These are phyloP conservation scores for Drosophila persimilis DNA, from an alignment of 1,140 invertebrate species.

Conservation along the genomic window DNA sequence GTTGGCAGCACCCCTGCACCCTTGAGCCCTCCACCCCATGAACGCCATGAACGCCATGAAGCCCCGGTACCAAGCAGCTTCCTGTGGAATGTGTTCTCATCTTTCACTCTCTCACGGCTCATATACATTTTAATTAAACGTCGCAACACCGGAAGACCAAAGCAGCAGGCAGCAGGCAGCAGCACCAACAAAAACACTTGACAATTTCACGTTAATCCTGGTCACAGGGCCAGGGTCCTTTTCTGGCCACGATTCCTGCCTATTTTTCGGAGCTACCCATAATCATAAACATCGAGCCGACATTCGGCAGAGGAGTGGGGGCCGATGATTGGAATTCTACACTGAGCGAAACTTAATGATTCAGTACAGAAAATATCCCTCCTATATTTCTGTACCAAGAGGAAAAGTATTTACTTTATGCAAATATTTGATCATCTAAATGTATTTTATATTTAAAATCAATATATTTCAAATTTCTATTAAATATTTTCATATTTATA, in stretches of 20 bases:
- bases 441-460: too few relatives aligned
- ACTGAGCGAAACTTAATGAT: conserved; percentile 3
- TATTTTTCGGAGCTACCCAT: conserved; percentile 54
- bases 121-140: conserved; percentile 80
- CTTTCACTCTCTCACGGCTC: conserved; percentile 54
- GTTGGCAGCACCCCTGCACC: neutral
- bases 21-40: neutral
- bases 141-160: conserved; percentile 44
- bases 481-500: too few relatives aligned
- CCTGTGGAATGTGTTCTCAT: conserved; percentile 24
- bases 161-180: conserved; percentile 8
- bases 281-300: conserved; percentile 72
- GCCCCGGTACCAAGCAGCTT: neutral
- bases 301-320: neutral
- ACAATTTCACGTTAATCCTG: conserved; percentile 78
- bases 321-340: conserved; percentile 4
- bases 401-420: too few relatives aligned
- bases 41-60: too few relatives aligned
- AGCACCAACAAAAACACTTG: conserved; percentile 55
- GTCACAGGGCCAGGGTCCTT: conserved; percentile 39
- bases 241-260: conserved; percentile 37
- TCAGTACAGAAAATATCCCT: too few relatives aligned
- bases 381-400: too few relatives aligned
- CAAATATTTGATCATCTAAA: too few relatives aligned
- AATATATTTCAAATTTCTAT: too few relatives aligned